Base-by-base conservation (phyloP, 2,888 invertebrate genomes). In the Drosophila kanekoi region DNA sequence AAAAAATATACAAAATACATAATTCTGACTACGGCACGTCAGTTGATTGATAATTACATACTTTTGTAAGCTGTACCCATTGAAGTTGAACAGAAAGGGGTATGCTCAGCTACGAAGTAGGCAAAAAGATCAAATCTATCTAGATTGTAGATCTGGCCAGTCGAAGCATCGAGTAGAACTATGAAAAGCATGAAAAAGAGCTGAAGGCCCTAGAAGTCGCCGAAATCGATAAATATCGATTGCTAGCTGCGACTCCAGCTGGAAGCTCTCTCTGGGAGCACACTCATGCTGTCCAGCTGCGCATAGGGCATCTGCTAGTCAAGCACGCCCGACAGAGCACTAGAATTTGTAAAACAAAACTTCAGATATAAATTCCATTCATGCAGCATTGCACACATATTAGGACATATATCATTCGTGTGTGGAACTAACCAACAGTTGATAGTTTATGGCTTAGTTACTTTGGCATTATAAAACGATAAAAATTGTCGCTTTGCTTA, bases 391-490 rank as follows among this genome's bases (percentile, higher is more conserved):
- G 23, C n/a, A 14, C 8, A 14, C n/a, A 44, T n/a, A 2, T 23
- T 1, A 28, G 23, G 5, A 14, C 8, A 14, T 16, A 44, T n/a
- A 2, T 23, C 5, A 28, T 28, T 28, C 6, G 28, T 28, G 28
- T 37, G 9, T 32, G 14, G 11, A 49, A 44, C 10, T 1, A 35
- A 4, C 3, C 54, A 65, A 10, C 33, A 18, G 41, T 37, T 43
- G 28, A 18, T 43, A 16, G 1, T 51, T 61, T 41, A 62, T n/a
- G 10, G 33, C 35, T 3, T 41, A 11, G n/a, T 28, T 13, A 37
- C 35, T 23, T 14, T 13, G 11, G 11, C 16, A 54, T 43, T 35
- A 44, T 64, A 70, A 65, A 77, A 2, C 57, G 58, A 54, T 71
- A 52, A 51, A 44, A 37, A 13, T 45, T n/a, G 37, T 32, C 13